phyloP scores from a whole-genome alignment of 2,797 vertebrate species.

The Acanthurus leucopareius region DNA sequence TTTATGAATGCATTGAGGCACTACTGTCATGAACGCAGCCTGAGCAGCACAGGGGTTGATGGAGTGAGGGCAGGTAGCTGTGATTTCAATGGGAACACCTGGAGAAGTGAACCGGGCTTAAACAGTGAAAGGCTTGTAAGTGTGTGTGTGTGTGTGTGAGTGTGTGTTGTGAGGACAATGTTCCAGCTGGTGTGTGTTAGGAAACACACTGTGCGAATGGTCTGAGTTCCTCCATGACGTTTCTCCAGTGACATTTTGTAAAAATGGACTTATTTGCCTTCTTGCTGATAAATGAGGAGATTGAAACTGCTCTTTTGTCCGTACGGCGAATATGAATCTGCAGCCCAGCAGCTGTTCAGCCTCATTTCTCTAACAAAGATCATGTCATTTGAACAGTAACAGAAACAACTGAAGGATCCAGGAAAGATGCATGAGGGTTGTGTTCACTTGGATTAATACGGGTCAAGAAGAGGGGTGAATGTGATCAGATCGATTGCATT shows the following conservation, averaged over 20 bases:
- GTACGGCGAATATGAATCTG: neutral
- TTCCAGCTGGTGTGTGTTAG: slow-evolving; percentile 48
- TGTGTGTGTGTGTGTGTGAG: slow-evolving; percentile 13
- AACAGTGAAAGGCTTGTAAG: slow-evolving; percentile 67
- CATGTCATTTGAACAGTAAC: too few relatives aligned
- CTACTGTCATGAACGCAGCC: slow-evolving; percentile 54
- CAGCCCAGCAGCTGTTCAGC: neutral
- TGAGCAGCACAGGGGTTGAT: slow-evolving; percentile 52
- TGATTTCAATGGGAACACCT: slow-evolving; percentile 77
- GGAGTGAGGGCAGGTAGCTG: slow-evolving; percentile 49
- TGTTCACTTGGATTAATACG: too few relatives aligned
- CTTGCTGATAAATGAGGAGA: neutral
- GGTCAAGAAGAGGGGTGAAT: too few relatives aligned
- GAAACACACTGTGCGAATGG: neutral
- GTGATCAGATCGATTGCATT: too few relatives aligned
- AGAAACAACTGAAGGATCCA: too few relatives aligned
- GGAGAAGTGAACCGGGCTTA: slow-evolving; percentile 53
- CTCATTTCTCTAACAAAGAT: too few relatives aligned
- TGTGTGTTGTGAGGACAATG: slow-evolving; percentile 17
- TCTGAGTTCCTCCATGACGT: neutral
- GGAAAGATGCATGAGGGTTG: too few relatives aligned
- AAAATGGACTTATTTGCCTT: neutral
- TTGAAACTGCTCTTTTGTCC: neutral
- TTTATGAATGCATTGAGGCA: slow-evolving; percentile 76
- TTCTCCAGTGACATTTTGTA: neutral